Conservation (phyloP, 2,797 vertebrate species). For the Botia kubotai region DNA sequence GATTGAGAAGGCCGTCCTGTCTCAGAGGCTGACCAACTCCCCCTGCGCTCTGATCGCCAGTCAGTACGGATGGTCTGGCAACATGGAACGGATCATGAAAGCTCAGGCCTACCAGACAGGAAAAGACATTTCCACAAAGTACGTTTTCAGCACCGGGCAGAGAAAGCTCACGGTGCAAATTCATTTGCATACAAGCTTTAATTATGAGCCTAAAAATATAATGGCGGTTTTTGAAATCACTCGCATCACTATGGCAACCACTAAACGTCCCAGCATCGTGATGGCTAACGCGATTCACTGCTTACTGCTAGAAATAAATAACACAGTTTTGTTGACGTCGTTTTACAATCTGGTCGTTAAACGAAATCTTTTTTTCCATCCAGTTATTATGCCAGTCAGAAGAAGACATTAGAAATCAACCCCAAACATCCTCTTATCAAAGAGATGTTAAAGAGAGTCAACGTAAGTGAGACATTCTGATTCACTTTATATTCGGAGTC, state of each 20-base stretch:
- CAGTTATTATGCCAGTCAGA: constrained; percentile 98
- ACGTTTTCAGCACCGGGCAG: constrained; percentile 57
- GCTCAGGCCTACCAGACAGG: constrained; percentile 98
- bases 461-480: constrained; percentile 73
- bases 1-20: constrained; percentile 95
- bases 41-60: constrained; percentile 96
- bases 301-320: background rate
- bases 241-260: too few species aligned
- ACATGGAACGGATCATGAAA: constrained; percentile 99
- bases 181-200: background rate
- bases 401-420: constrained; percentile 98
- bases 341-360: too few species aligned
- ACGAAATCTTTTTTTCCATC: background rate
- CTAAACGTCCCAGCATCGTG: too few species aligned
- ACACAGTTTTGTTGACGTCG: too few species aligned
- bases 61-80: constrained; percentile 99
- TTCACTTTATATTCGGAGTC: too few species aligned
- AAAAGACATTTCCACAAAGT: constrained; percentile 98
- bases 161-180: too few species aligned
- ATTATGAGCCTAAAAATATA: too few species aligned
- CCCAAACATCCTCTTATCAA: constrained; percentile 96
- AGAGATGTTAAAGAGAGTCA: constrained; percentile 90
- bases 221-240: too few species aligned
- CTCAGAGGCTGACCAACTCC: constrained; percentile 92
- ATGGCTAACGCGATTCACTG: background rate